Base-by-base conservation (phyloP, 2,113 vertebrate species). In the Nycticorax nycticorax region DNA sequence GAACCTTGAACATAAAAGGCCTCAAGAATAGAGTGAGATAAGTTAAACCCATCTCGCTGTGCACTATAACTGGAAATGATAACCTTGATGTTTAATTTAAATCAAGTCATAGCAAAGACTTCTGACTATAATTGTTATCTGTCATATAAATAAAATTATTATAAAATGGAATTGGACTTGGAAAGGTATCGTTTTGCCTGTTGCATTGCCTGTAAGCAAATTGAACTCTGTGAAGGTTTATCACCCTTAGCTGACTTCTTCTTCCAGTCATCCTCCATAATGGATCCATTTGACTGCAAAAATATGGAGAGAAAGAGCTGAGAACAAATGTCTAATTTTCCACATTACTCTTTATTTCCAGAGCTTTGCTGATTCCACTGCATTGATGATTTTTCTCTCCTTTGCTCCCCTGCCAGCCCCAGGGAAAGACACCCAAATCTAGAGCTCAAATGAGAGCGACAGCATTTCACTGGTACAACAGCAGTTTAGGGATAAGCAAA, bases 61-160 rank as follows among this genome's bases (percentile, higher is more conserved):
- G 62, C 92, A 82, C 88, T 96, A 41, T 96, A 97, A 96, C 63
- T 95, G 90, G 47, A 97, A 97, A 94, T 30, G 3, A 96, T 95
- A 97, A 95, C 87, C 83, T 93, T 96, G 83, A 88, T 93, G 87
- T 94, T 96, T 93, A 92, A 93, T 97, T 98, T 98, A 97, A 97
- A 94, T 80, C 90, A 97, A 91, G 86, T 76, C 83, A 92, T 74
- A 88, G 55, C 71, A 88, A 95, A 96, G 77, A 93, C 33, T 83
- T 75, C 86, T 85, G 73, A 85, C 60, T 85, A 90, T 96, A 96
- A 95, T 91, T 95, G 92, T 88, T 88, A 95, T 67, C 73, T 96
- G 80, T 56, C 81, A 91, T 50, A 96, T 68, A 95, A 97, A 97
- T 69, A 94, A 92, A 96, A 97, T 93, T 74, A 95, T 87, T 89